Evolutionary conservation across 2,797 vertebrate genomes (phyloP).

Genomic region (Platyrinchus mystaceus): DNA sequence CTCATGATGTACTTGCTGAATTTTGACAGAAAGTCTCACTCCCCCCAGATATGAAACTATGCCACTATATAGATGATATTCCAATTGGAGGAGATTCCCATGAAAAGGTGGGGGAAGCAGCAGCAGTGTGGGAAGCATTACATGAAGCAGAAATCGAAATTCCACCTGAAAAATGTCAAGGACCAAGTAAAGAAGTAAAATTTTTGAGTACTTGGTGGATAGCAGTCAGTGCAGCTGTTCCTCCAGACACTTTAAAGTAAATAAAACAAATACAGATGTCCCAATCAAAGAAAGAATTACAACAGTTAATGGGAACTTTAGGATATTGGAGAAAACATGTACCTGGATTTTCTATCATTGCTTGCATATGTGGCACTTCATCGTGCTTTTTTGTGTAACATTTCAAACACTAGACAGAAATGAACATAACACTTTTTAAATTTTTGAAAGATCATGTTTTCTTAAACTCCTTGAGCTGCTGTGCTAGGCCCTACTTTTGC

Average conservation of each 20-base stretch:
- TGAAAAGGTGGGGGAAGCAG: not conserved
- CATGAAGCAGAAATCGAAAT: not conserved
- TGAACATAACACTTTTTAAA: constrained; percentile 25
- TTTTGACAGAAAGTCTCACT: not conserved
- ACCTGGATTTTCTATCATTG: not conserved
- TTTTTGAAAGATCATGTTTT: not conserved
- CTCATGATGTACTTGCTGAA: not conserved
- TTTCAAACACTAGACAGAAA: constrained; percentile 60
- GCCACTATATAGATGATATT: not conserved
- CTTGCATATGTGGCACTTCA: not conserved
- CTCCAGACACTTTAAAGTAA: not conserved
- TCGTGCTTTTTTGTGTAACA: constrained; percentile 50
- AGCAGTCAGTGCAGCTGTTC: not conserved
- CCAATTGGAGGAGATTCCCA: not conserved
- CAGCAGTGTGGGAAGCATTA: not conserved
- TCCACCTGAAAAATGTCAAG: not conserved
- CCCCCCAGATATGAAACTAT: not conserved
- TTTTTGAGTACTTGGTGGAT: not conserved
- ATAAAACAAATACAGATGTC: not conserved
- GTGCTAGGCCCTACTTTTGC: not conserved
- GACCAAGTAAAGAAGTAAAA: not conserved
- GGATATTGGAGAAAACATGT: not conserved
- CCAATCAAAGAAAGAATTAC: not conserved
- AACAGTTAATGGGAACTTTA: not conserved
- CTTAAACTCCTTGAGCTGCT: not conserved